These are phyloP conservation scores for silkworm (Bombyx mori) DNA, from an alignment of 1,140 invertebrate species.

Conservation along the genomic window DNA sequence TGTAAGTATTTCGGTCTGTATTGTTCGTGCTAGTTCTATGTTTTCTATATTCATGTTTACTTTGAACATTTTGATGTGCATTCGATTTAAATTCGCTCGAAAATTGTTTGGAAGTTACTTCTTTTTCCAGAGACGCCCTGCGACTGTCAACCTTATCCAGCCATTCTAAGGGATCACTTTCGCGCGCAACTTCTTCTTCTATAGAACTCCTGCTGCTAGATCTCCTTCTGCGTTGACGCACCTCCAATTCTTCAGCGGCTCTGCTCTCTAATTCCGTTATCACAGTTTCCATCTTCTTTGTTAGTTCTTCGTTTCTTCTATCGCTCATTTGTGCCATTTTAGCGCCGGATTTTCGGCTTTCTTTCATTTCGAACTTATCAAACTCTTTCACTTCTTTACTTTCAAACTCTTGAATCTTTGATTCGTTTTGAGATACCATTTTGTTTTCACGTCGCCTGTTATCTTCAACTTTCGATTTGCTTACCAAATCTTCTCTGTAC, in stretches of 20 bases:
- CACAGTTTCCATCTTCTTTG: conserved; percentile 47
- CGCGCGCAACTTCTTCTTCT: conserved; percentile 35
- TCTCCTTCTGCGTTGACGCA: conserved; percentile 19
- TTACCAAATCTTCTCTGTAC: too few species aligned
- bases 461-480: too few species aligned
- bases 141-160: conserved; percentile 27
- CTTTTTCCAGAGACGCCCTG: conserved; percentile 19
- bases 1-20: conserved; percentile 34
- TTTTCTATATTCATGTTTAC: conserved; percentile 14
- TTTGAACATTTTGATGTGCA: conserved; percentile 11
- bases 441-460: conserved; percentile 4
- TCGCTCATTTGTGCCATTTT: conserved; percentile 50
- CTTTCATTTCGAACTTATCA: conserved; percentile 15
- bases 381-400: conserved; percentile 13
- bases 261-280: conserved; percentile 50
- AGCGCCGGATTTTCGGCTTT: conserved; percentile 31
- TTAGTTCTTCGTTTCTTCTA: conserved; percentile 41
- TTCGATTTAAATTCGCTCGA: background rate
- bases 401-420: conserved; percentile 14
- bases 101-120: conserved; percentile 12
- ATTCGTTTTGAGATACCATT: conserved; percentile 8
- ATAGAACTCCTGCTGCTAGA: conserved; percentile 32
- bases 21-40: conserved; percentile 14
- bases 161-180: conserved; percentile 36
- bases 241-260: conserved; percentile 30